Evolutionary conservation across 2,797 vertebrate genomes (phyloP), one percentile per base, ranked within the genome.

Genomic region (Trachops cirrhosus): DNA sequence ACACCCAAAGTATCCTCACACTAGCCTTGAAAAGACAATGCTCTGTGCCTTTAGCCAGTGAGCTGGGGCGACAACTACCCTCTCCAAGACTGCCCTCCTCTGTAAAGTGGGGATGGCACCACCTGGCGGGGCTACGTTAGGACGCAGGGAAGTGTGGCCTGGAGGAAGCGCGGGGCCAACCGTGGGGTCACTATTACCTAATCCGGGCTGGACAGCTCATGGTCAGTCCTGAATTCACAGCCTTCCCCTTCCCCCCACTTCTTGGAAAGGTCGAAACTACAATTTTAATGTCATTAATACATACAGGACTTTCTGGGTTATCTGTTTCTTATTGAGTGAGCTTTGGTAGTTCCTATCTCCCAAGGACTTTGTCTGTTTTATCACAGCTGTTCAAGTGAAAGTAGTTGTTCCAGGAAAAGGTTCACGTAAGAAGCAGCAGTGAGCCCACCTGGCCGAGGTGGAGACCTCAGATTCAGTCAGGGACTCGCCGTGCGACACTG

Each of bases 111-210:
- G 10, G 48, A 29, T 34, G 21, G 19, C 0, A 21, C 5, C 21
- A 0, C 19, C 5, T 4, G 2, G 10, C 46, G 3, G 67, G 46
- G 54, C 62, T 9, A 46, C 18, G 26, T 3, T 4, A 39, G 48
- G 26, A 6, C 14, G 41, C 48, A 14, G n/a, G 4, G 26, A 14
- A n/a, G 3, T 2, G 21, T 3, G 50, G n/a, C 75, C 0, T 12
- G 48, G 7, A 32, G 83, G 44, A 78, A 44, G 16, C 32, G 2
- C 39, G 46, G 7, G 18, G 46, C 15, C 29, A 24, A 21, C 18
- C 10, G 2, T 62, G 75, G 26, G 6, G 24, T 34, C 7, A 50
- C 67, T 37, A 1, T 24, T 29, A 10, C 59, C 62, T 62, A 21
- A 18, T 41, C 80, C 52, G 44, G 52, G 15, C 8, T 9, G 39